These are phyloP conservation scores for Ceyx erithaca DNA, from an alignment of 2,797 vertebrate genomes.

Conservation along the genomic window DNA sequence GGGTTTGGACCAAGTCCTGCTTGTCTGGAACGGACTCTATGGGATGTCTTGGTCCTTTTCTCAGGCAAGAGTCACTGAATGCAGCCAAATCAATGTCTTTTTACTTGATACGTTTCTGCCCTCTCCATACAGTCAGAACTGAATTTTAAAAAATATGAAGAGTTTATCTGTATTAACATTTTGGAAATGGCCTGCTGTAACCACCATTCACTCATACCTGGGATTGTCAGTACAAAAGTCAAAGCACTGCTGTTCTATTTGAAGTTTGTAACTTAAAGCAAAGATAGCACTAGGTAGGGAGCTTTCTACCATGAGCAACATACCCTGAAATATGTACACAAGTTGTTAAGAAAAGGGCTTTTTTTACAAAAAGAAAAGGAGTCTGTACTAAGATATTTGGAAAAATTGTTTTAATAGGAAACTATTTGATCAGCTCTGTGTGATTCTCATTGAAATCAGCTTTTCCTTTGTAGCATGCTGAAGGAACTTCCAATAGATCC, in stretches of 20 bases:
- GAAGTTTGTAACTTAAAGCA: not conserved
- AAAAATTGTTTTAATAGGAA: not conserved
- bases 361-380: not conserved
- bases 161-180: not conserved
- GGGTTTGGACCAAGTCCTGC: not conserved
- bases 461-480: not conserved
- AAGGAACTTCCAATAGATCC: not conserved
- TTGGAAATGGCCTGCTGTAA: not conserved
- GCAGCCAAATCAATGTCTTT: not conserved
- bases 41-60: not conserved
- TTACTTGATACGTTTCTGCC: not conserved
- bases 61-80: not conserved
- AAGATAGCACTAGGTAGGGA: not conserved
- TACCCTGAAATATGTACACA: not conserved
- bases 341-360: not conserved
- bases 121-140: not conserved
- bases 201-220: not conserved
- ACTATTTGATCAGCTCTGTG: not conserved
- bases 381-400: not conserved
- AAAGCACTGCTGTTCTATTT: not conserved
- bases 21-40: not conserved
- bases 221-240: not conserved
- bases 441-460: not conserved
- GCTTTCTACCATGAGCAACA: not conserved
- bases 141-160: not conserved